These are phyloP conservation scores for Melipona beecheii DNA, from an alignment of 2,888 invertebrate species.

Conservation along the genomic window DNA sequence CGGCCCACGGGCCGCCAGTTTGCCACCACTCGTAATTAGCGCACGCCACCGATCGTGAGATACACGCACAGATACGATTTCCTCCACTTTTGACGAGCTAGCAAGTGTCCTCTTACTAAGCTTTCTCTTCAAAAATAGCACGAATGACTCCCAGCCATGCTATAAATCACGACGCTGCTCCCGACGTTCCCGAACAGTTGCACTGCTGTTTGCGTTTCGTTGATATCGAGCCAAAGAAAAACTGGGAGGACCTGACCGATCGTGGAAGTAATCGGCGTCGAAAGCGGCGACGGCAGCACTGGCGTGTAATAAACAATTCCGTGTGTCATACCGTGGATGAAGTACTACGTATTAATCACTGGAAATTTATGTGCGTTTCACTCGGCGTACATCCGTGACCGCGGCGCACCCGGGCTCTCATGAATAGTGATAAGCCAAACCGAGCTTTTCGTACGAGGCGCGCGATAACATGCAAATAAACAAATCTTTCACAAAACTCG, in stretches of 20 bases:
- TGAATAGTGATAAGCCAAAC: constrained; percentile 46
- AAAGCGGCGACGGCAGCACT: neutral
- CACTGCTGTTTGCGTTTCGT: neutral
- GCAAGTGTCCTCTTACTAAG: too few relatives aligned
- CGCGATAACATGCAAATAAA: constrained; percentile 50
- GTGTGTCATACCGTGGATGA: constrained; percentile 4
- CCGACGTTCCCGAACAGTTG: too few relatives aligned
- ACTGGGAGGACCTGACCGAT: neutral
- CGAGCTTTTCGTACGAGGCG: constrained; percentile 16
- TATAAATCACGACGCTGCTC: too few relatives aligned
- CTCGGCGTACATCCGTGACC: constrained; percentile 26
- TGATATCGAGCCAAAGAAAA: neutral
- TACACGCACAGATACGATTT: too few relatives aligned
- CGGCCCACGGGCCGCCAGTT: too few relatives aligned
- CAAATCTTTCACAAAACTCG: neutral
- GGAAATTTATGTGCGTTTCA: constrained; percentile 47
- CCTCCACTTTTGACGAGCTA: too few relatives aligned
- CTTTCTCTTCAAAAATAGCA: too few relatives aligned
- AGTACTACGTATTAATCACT: constrained; percentile 37
- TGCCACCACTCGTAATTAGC: too few relatives aligned
- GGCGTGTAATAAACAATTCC: neutral
- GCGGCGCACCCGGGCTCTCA: neutral
- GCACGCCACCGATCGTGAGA: too few relatives aligned
- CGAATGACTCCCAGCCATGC: too few relatives aligned
- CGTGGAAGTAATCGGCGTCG: neutral